Percentiles rank a stretch among this genome's conserved stretches.
These are phyloP conservation scores for Hydractinia echinata DNA, from an alignment of 30 jellyfish, hydroid and myxozoan species.

Conservation along the genomic window DNA sequence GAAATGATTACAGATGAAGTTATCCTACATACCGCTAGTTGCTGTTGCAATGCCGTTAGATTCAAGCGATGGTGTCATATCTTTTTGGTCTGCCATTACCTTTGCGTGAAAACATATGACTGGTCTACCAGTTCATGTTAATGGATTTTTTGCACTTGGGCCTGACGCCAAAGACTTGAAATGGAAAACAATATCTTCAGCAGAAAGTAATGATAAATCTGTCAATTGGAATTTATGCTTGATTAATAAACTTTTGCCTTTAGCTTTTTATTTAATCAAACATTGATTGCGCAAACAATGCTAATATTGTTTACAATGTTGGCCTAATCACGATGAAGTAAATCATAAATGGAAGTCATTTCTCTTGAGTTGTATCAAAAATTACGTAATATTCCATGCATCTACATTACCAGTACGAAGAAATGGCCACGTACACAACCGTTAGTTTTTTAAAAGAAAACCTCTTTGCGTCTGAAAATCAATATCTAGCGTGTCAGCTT, in stretches of 20 bases:
- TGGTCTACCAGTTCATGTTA: slow-evolving; percentile 76
- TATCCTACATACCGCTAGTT: slow-evolving; percentile 52
- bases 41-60: slow-evolving; percentile 41
- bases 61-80: slow-evolving; percentile 45
- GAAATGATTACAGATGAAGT: slow-evolving; percentile 17
- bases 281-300: background rate
- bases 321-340: slow-evolving; percentile 46
- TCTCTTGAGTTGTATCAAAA: slow-evolving; percentile 12
- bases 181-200: slow-evolving; percentile 46
- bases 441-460: slow-evolving; percentile 5
- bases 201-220: slow-evolving; percentile 35
- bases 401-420: slow-evolving; percentile 35
- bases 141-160: slow-evolving; percentile 77
- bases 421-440: slow-evolving; percentile 20
- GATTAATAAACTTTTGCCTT: slow-evolving; percentile 39
- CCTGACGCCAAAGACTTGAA: slow-evolving; percentile 69
- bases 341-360: slow-evolving; percentile 54
- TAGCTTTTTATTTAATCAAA: slow-evolving; percentile 34
- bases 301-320: slow-evolving; percentile 26
- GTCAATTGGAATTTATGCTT: slow-evolving; percentile 57
- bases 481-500: slow-evolving; percentile 21
- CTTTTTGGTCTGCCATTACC: slow-evolving; percentile 71
- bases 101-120: slow-evolving; percentile 34
- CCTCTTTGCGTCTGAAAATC: slow-evolving; percentile 7
- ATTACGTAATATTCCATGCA: slow-evolving; percentile 7